A percentile compares a stretch with the other conserved stretches of the same genome.
phyloP scores from a whole-genome alignment of 30 jellyfish, hydroid and myxozoan genomes.

The Hydractinia symbiolongicarpus region DNA sequence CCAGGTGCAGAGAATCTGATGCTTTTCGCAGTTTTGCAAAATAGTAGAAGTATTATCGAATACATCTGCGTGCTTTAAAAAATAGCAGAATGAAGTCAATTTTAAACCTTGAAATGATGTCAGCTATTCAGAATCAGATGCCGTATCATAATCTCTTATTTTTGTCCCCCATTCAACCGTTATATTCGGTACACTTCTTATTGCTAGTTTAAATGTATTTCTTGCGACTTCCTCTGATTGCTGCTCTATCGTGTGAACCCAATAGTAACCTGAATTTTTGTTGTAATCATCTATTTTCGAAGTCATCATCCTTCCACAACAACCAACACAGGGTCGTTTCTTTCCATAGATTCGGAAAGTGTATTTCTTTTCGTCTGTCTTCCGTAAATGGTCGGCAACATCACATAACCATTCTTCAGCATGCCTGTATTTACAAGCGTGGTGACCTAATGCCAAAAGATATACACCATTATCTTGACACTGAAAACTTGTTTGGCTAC shows the following conservation, averaged over 20 bases:
- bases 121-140: slow-evolving; percentile 17
- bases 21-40: too few relatives aligned
- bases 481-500: too few relatives aligned
- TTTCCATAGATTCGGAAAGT: slow-evolving; percentile 8
- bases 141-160: slow-evolving; percentile 11
- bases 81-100: too few relatives aligned
- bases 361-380: neutral
- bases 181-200: neutral
- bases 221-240: neutral
- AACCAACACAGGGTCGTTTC: slow-evolving; percentile 12
- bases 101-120: neutral
- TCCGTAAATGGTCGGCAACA: slow-evolving; percentile 1
- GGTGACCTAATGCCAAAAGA: too few relatives aligned
- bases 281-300: slow-evolving; percentile 16
- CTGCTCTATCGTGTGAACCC: neutral
- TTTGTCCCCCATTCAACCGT: neutral
- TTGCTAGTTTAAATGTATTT: neutral
- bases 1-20: too few relatives aligned
- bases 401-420: slow-evolving; percentile 51
- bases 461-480: too few relatives aligned
- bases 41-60: too few relatives aligned
- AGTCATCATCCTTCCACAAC: neutral
- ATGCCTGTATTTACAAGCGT: neutral
- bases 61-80: too few relatives aligned
- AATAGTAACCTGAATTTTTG: neutral